Conservation (phyloP, 2,888 invertebrate species). For the Trichogramma dendrolimi region DNA sequence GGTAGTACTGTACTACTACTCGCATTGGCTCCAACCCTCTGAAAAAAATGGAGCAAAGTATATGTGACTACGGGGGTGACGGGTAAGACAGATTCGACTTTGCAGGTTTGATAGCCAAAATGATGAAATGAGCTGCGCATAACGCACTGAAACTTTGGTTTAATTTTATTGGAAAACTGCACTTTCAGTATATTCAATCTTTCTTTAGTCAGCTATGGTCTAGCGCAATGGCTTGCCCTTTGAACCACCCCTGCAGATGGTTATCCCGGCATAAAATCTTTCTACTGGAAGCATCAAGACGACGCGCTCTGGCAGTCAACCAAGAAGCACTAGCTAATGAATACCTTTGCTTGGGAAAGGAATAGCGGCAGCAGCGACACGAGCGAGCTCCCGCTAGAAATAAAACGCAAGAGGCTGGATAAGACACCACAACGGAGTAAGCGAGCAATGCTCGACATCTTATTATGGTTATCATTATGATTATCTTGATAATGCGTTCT, state of each 20-base stretch:
- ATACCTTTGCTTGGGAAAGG: constrained; percentile 22
- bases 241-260: constrained; percentile 32
- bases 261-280: constrained; percentile 40
- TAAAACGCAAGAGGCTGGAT: not conserved
- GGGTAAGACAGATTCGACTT: constrained; percentile 26
- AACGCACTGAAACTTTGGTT: too few relatives aligned
- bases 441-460: not conserved
- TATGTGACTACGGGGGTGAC: constrained; percentile 28
- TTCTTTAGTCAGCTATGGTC: too few relatives aligned
- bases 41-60: constrained; percentile 25
- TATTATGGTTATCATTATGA: too few relatives aligned
- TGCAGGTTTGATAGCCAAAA: too few relatives aligned
- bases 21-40: not conserved
- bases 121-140: too few relatives aligned
- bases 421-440: not conserved
- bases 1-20: not conserved
- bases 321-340: constrained; percentile 41
- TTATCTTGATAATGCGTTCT: too few relatives aligned
- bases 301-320: constrained; percentile 40
- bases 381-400: not conserved
- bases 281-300: not conserved
- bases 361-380: not conserved
- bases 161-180: too few relatives aligned
- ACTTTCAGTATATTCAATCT: too few relatives aligned
- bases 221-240: constrained; percentile 42